Evolutionary conservation across 1,140 invertebrate genomes (phyloP).

Genomic region (Brachionus sp.): DNA sequence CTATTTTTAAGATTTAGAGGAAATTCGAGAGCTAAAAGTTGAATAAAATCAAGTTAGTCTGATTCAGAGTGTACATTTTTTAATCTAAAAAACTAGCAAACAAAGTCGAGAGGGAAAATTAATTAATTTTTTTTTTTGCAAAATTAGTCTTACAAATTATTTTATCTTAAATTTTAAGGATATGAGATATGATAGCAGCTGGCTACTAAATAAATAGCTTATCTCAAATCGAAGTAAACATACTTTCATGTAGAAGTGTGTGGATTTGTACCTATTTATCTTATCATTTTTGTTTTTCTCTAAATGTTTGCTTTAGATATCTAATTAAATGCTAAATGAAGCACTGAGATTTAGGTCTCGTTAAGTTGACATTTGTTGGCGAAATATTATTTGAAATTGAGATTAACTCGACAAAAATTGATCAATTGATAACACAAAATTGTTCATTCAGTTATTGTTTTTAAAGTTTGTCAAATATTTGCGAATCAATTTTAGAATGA

Average conservation of each 20-base stretch:
- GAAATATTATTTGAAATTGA: conserved; percentile 6
- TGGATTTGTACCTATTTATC: conserved; percentile 8
- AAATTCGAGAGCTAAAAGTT: too few relatives aligned
- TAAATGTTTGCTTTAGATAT: conserved; percentile 1
- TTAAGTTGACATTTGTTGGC: conserved; percentile 1
- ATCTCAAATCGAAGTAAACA: not conserved
- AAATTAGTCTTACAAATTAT: not conserved
- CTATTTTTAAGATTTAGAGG: too few relatives aligned
- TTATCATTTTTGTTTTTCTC: not conserved
- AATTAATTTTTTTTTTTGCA: not conserved
- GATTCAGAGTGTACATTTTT: too few relatives aligned
- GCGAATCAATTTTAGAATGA: not conserved
- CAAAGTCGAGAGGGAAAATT: not conserved
- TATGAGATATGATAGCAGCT: not conserved
- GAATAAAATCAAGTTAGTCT: too few relatives aligned
- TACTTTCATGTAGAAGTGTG: not conserved
- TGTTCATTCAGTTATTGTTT: conserved; percentile 12
- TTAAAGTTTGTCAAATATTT: conserved; percentile 3
- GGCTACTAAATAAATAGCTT: conserved; percentile 7
- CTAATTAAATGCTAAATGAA: not conserved
- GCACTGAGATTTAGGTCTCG: not conserved
- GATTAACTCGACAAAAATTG: conserved; percentile 1
- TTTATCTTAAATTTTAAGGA: not conserved
- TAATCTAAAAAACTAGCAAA: not conserved
- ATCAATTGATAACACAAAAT: conserved; percentile 9